Base-by-base conservation (phyloP, 2,113 vertebrate genomes). In the Cephalopterus ornatus region DNA sequence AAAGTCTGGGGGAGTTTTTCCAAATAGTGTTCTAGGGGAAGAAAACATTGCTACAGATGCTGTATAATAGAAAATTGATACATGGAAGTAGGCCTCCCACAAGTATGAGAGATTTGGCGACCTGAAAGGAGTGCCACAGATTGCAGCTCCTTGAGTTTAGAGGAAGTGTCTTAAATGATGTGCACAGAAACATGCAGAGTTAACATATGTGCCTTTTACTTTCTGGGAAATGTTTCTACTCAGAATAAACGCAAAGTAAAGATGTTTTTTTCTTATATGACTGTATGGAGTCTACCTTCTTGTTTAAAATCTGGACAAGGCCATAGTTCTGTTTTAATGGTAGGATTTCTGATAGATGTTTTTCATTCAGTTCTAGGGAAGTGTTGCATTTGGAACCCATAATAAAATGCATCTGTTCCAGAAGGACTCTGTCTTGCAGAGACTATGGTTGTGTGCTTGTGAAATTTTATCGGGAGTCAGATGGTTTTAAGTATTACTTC, bases 1-100 rank as follows among this genome's bases (percentile, higher is more conserved):
- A 52, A 97, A 90, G 74, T 96, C 92, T 76, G 74, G 53, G 39
- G 91, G 88, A 94, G 67, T 95, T 96, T 61, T 46, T 88, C 55
- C 50, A 56, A 55, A 79, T 87, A 28, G 10, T 95, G 39, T 95
- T 96, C 74, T 72, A 92, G 94, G 55, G 92, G 66, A 76, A 81
- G 50, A 77, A 61, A 83, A 70, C 27, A 32, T 56, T 20, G 37
- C 52, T 79, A 14, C 61, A 81, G 82, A 77, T 78, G 70, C 28
- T 27, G 2, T 33, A 15, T 56, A 61, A 85, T 70, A 87, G 59
- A 58, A 88, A 87, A 89, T 77, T 3, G 2, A 28, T 85, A 73
- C 14, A 4, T 88, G 52, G 65, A 55, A 74, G 53, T 14, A 65
- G 35, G 46, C 12, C 42, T 94, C 5, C 47, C 44, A 20, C 30